Evolutionary conservation across 2,797 vertebrate genomes (phyloP), one percentile per base, ranked within the genome.

Genomic region (Chromobotia macracanthus): DNA sequence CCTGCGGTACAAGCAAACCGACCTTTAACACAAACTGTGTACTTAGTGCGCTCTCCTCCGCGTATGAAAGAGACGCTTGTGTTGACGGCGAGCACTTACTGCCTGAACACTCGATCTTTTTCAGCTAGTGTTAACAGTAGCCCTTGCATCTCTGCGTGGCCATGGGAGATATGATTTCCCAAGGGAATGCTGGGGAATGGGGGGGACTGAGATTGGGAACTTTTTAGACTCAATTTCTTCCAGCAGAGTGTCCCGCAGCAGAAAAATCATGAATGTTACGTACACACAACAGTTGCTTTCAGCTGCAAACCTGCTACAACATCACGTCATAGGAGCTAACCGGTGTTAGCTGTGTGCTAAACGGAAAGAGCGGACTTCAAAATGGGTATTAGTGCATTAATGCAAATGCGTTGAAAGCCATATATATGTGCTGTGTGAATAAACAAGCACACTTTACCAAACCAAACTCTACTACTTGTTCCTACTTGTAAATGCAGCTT

Each of bases 171-270:
- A 18, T 67, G 31, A 65, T 75, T 75, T 78, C 80, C 80, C 73
- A 41, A 68, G 65, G 72, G 53, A 85, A 77, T 41, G 28, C 50
- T 55, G 8, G 82, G 87, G 84, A 85, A 86, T 84, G 86, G 83
- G 86, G 87, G 84, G 51, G n/a, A 87, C 89, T 88, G 82, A 87
- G 82, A 91, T 86, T 84, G 87, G 86, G 84, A 87, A 68, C 75
- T 86, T 85, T 85, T 70, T 73, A 46, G 61, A 84, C 84, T 87
- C 78, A 87, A 88, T 77, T 84, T 86, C 87, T 88, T 69, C 71
- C 56, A 88, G 90, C 83, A 60, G 61, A 78, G 79, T 77, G 79
- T 84, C 69, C 44, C 48, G 77, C 46, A 70, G 76, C 80, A 82
- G 41, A 51, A 53, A 81, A 63, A 65, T 79, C 71, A 44, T 19